Evolutionary conservation across 2,888 invertebrate genomes (phyloP).

Genomic region (Drosophila fulvimacula): DNA sequence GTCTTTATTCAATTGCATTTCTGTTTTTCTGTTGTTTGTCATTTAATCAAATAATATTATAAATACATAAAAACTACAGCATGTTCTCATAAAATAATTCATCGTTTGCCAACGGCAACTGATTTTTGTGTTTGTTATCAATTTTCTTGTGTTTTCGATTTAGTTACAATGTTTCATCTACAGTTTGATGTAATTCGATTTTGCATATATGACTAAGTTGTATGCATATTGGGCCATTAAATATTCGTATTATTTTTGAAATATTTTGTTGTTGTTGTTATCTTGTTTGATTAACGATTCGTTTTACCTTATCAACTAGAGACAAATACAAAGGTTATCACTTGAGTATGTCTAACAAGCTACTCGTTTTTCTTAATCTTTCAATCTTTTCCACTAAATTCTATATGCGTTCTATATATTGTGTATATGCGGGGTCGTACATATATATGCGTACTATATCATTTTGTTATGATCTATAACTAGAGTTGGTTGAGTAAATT

Average conservation of each 20-base stretch:
- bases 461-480: constrained; percentile 62
- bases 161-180: constrained; percentile 35
- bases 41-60: constrained; percentile 45
- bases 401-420: constrained; percentile 47
- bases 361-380: constrained; percentile 49
- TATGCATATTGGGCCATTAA: constrained; percentile 60
- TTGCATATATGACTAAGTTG: constrained; percentile 43
- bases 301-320: constrained; percentile 70
- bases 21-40: constrained; percentile 31
- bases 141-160: constrained; percentile 14
- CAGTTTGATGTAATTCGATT: constrained; percentile 17
- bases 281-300: constrained; percentile 68
- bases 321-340: constrained; percentile 80
- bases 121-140: background rate
- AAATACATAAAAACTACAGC: constrained; percentile 54
- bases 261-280: constrained; percentile 38
- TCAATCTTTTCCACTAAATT: constrained; percentile 60
- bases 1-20: constrained; percentile 60
- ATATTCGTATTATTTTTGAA: constrained; percentile 62
- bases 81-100: constrained; percentile 27
- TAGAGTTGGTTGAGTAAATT: constrained; percentile 69
- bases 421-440: constrained; percentile 27
- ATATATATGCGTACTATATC: constrained; percentile 31
- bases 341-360: constrained; percentile 79
- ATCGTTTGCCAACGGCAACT: constrained; percentile 31